Base-by-base conservation (phyloP, 1,140 invertebrate species). In the Macrobrachium rosenbergii region DNA sequence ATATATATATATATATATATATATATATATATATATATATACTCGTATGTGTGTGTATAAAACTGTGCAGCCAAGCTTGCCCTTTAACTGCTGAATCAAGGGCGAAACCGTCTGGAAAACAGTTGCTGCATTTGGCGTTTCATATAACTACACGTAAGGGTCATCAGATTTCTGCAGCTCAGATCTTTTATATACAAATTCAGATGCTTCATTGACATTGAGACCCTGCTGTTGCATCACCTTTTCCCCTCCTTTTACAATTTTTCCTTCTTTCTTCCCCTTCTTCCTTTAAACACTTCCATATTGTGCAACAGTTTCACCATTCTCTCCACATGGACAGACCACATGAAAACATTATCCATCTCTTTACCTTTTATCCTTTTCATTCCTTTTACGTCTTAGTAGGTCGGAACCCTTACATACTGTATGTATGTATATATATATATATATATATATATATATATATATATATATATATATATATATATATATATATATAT, bases 371-470 rank as follows among this genome's bases (percentile, higher is more conserved):
- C n/a, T n/a, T n/a, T n/a, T n/a, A n/a, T n/a, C n/a, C n/a, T n/a
- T n/a, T n/a, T n/a, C n/a, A n/a, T n/a, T n/a, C n/a, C n/a, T n/a
- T n/a, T n/a, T n/a, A n/a, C n/a, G n/a, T n/a, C n/a, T n/a, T n/a
- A n/a, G n/a, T n/a, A n/a, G n/a, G n/a, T n/a, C n/a, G n/a, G n/a
- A n/a, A n/a, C n/a, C n/a, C n/a, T n/a, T n/a, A n/a, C n/a, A n/a
- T n/a, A n/a, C n/a, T n/a, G n/a, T n/a, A n/a, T n/a, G n/a, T n/a
- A n/a, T n/a, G n/a, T n/a, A 69, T 69, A 69, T 69, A 69, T 69
- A 69, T 69, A 69, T 69, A 69, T 69, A 69, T 69, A 69, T 69
- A 69, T 69, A 69, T 69, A 69, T 69, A 69, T 69, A 69, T 69
- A 69, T 69, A 69, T 69, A 69, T 69, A 69, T 69, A 69, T 69